Percentiles rank a stretch among this genome's conserved stretches.
Evolutionary conservation across 2,888 invertebrate genomes (phyloP).

Genomic region (Drosophila gaucha): DNA sequence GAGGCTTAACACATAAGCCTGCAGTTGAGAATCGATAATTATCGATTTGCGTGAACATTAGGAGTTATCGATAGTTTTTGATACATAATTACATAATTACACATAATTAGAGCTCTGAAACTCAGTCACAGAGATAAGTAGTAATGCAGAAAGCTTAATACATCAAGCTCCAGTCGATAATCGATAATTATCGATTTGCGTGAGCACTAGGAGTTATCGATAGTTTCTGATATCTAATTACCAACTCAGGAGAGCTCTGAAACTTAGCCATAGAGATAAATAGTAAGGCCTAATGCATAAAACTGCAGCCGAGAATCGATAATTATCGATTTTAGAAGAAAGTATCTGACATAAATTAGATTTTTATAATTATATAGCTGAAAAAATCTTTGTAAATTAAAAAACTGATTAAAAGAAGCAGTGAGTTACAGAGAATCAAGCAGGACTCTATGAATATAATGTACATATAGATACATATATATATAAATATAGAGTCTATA

Average conservation of each 20-base stretch:
- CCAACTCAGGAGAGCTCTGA: not conserved
- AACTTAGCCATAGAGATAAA: not conserved
- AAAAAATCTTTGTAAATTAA: no score
- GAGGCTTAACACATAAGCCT: not conserved
- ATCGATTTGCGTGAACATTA: slow-evolving; percentile 5
- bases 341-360: no score
- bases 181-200: not conserved
- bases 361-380: not conserved
- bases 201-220: no score
- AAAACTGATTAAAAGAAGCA: no score
- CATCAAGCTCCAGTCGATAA: not conserved
- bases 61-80: not conserved
- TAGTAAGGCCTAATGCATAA: not conserved
- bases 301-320: not conserved
- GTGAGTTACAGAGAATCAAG: no score
- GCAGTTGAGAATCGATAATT: not conserved
- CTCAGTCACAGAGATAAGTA: not conserved
- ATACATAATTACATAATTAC: not conserved
- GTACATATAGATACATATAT: no score
- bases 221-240: no score
- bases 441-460: no score
- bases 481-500: not conserved
- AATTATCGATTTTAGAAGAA: not conserved
- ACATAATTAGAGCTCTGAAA: no score
- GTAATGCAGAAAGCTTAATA: no score